phyloP scores from a whole-genome alignment of 2,113 vertebrate species.

The Microcebus jonahi region DNA sequence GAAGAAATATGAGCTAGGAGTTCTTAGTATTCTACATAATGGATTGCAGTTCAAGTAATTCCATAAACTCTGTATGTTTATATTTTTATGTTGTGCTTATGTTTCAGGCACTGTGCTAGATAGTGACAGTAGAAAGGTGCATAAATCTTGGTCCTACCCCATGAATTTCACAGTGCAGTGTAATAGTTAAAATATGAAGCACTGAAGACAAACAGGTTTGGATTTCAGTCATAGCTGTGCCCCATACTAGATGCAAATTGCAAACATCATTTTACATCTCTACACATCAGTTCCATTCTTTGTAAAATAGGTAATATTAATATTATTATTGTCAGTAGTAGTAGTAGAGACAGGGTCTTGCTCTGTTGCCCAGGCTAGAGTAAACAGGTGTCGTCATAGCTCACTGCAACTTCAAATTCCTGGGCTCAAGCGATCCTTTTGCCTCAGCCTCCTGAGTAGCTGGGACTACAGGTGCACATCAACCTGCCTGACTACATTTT shows the following conservation, averaged over 20 bases:
- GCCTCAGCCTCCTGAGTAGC: too few relatives aligned
- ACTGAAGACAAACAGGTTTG: background rate
- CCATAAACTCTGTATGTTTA: background rate
- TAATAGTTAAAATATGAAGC: background rate
- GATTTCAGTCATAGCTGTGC: background rate
- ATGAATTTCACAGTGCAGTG: background rate
- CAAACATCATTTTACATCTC: background rate
- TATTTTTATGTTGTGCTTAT: background rate
- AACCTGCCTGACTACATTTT: too few relatives aligned
- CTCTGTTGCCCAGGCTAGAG: too few relatives aligned
- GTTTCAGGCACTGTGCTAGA: background rate
- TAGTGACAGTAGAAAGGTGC: background rate
- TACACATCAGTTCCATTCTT: background rate
- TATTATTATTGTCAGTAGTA: too few relatives aligned
- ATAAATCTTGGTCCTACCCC: background rate
- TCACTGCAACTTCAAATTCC: too few relatives aligned
- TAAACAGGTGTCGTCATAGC: too few relatives aligned
- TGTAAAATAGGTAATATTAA: background rate
- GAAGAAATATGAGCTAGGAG: background rate
- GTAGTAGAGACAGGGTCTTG: too few relatives aligned
- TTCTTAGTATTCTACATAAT: background rate
- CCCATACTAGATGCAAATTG: background rate
- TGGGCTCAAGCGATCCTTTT: too few relatives aligned
- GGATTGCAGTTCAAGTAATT: background rate
- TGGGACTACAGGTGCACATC: too few relatives aligned